Base-by-base conservation (phyloP, 2,113 vertebrate species). In the Aramus guarauna region DNA sequence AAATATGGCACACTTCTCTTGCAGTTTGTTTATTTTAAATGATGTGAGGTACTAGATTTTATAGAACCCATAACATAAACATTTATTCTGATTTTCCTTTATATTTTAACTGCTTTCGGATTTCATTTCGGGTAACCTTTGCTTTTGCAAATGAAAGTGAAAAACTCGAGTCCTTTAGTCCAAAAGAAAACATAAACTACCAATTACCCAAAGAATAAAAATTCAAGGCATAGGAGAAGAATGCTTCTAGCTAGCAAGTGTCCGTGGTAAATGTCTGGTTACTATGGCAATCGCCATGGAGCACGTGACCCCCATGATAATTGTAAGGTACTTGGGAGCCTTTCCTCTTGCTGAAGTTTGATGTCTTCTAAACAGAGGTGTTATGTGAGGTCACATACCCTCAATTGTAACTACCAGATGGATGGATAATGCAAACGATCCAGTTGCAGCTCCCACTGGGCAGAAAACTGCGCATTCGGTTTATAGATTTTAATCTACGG, bases 241-340 rank as follows among this genome's bases (percentile, higher is more conserved):
- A 74, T 72, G 80, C 68, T 95, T 41, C 69, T 71, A 63, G 83
- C 83, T 94, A 78, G 67, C 13, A 91, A 92, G 74, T 67, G 76
- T 93, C 89, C 55, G 5, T 83, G 66, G 82, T 55, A 81, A 87
- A 69, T 97, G 95, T 97, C 96, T 92, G 72, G 94, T 98, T 96
- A 85, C 97, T 92, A 92, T 97, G 81, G 96, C 92, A 80, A 88
- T 96, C 60, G 56, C 92, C 92, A 43, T 4, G 63, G 74, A 92
- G 79, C 92, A 88, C 24, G 81, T 94, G 96, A 90, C 82, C 37
- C 11, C 94, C 92, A 86, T 84, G 78, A 32, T 39, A 92, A 97
- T 83, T 91, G 82, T 48, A 32, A 74, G 56, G 78, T 69, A 16
- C 66, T 74, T 77, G 17, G 86, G 88, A 95, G 79, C 82, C 60